These are phyloP conservation scores for Zaprionus lineosus DNA, from an alignment of 2,888 invertebrate species.

Conservation along the genomic window DNA sequence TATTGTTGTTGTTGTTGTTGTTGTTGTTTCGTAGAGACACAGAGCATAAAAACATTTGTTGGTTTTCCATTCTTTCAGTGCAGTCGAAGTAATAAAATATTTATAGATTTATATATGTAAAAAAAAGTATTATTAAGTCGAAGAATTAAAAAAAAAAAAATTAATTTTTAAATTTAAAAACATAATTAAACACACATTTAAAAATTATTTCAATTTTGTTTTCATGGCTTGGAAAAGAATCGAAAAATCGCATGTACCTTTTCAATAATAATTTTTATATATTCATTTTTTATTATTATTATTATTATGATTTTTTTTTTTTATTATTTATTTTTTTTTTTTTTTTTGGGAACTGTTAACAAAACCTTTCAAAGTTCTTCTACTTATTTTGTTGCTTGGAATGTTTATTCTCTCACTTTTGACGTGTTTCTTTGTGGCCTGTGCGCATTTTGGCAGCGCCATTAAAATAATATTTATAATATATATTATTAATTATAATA, in stretches of 20 bases:
- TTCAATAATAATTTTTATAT: no score
- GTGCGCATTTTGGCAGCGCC: conserved; percentile 37
- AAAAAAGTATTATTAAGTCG: conserved; percentile 3
- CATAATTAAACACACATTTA: conserved; percentile 1
- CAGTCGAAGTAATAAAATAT: conserved; percentile 27
- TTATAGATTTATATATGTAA: not conserved
- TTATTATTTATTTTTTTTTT: not conserved
- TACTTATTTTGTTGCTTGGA: conserved; percentile 31
- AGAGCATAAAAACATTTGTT: conserved; percentile 45
- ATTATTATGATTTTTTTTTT: not conserved
- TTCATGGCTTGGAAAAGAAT: no score
- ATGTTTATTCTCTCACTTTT: conserved; percentile 50
- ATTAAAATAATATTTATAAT: conserved; percentile 6
- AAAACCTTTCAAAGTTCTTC: conserved; percentile 2
- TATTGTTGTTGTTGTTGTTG: conserved; percentile 12
- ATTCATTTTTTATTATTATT: no score
- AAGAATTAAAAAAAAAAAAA: conserved; percentile 3
- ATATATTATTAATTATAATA: not conserved
- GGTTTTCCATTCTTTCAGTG: conserved; percentile 38
- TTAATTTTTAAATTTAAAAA: conserved; percentile 11
- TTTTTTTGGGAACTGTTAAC: not conserved
- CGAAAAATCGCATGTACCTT: no score
- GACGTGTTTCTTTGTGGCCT: conserved; percentile 25
- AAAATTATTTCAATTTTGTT: no score
- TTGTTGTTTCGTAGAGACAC: conserved; percentile 60